These are phyloP conservation scores for Mus musculus DNA, from an alignment of 2,113 vertebrate genomes.

Conservation along the genomic window DNA sequence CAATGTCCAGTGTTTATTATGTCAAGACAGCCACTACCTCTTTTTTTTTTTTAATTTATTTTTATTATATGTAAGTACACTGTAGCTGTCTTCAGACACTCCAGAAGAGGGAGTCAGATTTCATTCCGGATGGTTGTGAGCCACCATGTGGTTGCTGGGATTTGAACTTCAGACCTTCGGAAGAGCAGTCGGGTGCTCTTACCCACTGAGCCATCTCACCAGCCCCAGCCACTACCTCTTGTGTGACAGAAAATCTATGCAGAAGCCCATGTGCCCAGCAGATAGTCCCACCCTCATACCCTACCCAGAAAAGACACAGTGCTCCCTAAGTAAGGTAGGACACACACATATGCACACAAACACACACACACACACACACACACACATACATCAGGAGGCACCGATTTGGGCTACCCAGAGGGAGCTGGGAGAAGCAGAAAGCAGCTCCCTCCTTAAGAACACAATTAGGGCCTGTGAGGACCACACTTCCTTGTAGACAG, in stretches of 20 bases:
- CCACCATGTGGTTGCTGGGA: too few relatives aligned
- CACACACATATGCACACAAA: background rate
- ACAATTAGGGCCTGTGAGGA: background rate
- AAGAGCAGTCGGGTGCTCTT: too few relatives aligned
- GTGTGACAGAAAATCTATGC: background rate
- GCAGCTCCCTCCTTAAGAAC: background rate
- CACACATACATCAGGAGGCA: too few relatives aligned
- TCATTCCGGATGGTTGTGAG: too few relatives aligned
- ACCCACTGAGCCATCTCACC: too few relatives aligned
- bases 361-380: background rate
- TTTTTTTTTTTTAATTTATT: too few relatives aligned
- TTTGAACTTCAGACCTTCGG: too few relatives aligned
- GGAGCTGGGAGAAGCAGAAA: background rate
- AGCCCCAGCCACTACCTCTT: background rate
- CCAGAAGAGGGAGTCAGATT: too few relatives aligned
- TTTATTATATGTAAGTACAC: too few relatives aligned
- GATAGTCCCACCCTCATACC: accelerated
- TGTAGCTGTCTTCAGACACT: too few relatives aligned
- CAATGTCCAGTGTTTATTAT: too few relatives aligned
- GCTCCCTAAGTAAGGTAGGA: background rate
- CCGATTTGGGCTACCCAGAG: background rate
- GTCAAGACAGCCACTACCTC: too few relatives aligned
- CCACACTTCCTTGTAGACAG: background rate
- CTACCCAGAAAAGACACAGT: background rate
- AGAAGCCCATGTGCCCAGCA: background rate